Percentiles rank a stretch among this genome's conserved stretches.
phyloP scores from a whole-genome alignment of 2,888 invertebrate species.

The Exocentrus adspersus region DNA sequence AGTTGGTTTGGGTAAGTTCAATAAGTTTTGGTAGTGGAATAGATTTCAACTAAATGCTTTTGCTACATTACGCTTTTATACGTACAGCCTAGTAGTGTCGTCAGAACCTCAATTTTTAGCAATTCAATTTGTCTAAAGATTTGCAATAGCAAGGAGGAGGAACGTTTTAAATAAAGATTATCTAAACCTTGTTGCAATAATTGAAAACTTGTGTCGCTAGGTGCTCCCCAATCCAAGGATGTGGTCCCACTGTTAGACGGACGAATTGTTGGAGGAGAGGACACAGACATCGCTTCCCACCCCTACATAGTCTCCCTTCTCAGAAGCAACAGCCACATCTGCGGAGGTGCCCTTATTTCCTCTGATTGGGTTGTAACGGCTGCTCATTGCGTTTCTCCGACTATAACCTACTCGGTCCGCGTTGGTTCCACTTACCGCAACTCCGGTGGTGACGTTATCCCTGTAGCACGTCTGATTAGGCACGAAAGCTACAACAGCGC shows the following conservation, averaged over 20 bases:
- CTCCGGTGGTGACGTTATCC: not conserved
- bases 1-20: no score
- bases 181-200: no score
- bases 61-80: no score
- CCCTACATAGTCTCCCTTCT: not conserved
- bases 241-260: not conserved
- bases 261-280: conserved; percentile 3
- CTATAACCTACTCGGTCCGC: conserved; percentile 53
- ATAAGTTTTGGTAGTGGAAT: no score
- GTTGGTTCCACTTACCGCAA: conserved; percentile 60
- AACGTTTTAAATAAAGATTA: no score
- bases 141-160: no score
- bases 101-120: no score
- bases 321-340: not conserved
- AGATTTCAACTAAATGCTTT: no score
- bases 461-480: not conserved
- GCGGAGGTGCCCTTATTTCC: not conserved
- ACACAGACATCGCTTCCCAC: not conserved
- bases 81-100: no score
- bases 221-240: not conserved
- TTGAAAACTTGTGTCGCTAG: no score
- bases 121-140: no score
- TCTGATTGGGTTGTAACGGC: not conserved
- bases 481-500: not conserved
- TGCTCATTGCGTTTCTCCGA: not conserved